Evolutionary conservation across 2,888 invertebrate genomes (phyloP).

Genomic region (Diaphora mendica): DNA sequence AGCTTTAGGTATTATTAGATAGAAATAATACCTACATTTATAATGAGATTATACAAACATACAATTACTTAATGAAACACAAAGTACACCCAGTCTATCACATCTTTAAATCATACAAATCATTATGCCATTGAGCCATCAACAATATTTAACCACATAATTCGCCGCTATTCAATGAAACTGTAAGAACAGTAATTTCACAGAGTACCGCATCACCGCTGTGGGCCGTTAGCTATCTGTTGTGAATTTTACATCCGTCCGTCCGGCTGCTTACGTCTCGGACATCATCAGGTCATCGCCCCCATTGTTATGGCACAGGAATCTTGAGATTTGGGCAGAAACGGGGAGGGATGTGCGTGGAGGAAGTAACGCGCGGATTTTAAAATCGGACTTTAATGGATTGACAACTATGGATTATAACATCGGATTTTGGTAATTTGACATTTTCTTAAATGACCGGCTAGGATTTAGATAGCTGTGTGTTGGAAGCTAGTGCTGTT

Average conservation of each 20-base stretch:
- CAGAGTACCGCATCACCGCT: slow-evolving; percentile 1
- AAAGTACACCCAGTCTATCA: not conserved
- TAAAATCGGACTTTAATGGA: not conserved
- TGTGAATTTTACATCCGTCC: slow-evolving; percentile 46
- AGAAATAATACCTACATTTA: not conserved
- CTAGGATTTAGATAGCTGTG: too few relatives aligned
- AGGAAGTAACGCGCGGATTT: not conserved
- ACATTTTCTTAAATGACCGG: too few relatives aligned
- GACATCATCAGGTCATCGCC: slow-evolving; percentile 51
- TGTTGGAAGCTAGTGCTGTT: too few relatives aligned
- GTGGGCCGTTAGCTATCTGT: slow-evolving; percentile 53
- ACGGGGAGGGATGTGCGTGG: not conserved
- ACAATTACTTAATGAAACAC: too few relatives aligned
- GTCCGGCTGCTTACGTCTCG: slow-evolving; percentile 38
- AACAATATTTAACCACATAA: not conserved
- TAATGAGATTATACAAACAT: not conserved
- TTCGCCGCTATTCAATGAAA: not conserved
- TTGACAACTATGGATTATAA: not conserved
- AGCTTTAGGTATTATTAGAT: too few relatives aligned
- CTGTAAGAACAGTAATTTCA: slow-evolving; percentile 3
- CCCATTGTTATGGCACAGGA: slow-evolving; percentile 52
- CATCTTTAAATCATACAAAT: not conserved
- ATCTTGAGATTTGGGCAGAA: slow-evolving; percentile 39
- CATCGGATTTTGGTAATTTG: not conserved
- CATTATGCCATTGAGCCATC: not conserved